Percentiles rank a stretch among this genome's conserved stretches.
Evolutionary conservation across 2,113 vertebrate genomes (phyloP).

Genomic region (Ptychochromis oligacanthus): DNA sequence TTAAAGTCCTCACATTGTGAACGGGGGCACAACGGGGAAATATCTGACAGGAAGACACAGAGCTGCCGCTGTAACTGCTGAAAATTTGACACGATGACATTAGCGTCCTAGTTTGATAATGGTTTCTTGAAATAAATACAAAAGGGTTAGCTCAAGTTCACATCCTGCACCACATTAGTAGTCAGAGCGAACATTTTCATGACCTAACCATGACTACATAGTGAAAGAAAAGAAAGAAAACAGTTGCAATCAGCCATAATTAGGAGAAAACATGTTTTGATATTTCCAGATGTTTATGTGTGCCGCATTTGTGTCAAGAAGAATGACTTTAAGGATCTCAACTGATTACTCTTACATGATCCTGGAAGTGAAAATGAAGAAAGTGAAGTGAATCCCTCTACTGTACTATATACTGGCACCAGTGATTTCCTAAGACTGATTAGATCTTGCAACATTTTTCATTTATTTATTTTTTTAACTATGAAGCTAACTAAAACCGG

Average conservation of each 20-base stretch:
- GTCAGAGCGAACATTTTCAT: neutral
- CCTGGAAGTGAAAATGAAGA: conserved; percentile 10
- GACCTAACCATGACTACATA: neutral
- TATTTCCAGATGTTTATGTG: neutral
- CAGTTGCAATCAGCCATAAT: neutral
- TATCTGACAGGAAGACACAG: neutral
- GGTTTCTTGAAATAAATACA: neutral
- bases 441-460: neutral
- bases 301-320: neutral
- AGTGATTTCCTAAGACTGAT: neutral
- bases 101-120: neutral
- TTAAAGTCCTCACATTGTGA: neutral
- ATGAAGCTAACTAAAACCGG: neutral
- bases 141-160: neutral
- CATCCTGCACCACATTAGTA: neutral
- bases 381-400: neutral
- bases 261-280: neutral
- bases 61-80: neutral
- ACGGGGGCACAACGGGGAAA: neutral
- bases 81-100: neutral
- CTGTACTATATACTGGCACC: neutral
- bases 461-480: neutral
- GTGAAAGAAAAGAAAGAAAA: neutral
- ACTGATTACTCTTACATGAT: conserved; percentile 12
- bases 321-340: neutral